These are phyloP conservation scores for Halictus rubicundus DNA, from an alignment of 1,140 invertebrate species.

Conservation along the genomic window DNA sequence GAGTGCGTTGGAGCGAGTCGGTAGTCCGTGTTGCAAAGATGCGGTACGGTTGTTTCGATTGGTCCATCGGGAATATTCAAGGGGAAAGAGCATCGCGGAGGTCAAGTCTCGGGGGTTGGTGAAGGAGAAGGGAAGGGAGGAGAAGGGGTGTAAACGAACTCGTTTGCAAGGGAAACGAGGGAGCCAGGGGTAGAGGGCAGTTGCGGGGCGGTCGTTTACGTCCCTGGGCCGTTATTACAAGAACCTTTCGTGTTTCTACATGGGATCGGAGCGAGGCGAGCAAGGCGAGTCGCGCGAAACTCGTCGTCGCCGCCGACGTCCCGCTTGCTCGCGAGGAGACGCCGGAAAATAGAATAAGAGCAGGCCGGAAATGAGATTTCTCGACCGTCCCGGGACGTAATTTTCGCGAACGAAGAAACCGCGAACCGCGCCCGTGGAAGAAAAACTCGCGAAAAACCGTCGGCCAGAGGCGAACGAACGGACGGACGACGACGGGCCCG, in stretches of 20 bases:
- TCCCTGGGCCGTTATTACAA: slow-evolving; percentile 16
- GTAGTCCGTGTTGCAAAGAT: neutral
- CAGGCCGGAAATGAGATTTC: slow-evolving; percentile 56
- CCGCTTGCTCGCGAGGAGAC: neutral
- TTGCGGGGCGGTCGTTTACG: slow-evolving; percentile 15
- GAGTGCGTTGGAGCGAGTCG: neutral
- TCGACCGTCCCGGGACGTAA: slow-evolving; percentile 17
- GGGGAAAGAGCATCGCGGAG: neutral
- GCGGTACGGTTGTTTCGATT: neutral
- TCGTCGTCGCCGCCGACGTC: no score
- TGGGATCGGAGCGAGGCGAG: neutral
- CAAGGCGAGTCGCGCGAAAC: neutral
- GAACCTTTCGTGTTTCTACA: slow-evolving; percentile 33
- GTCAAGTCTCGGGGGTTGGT: no score
- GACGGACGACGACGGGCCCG: neutral
- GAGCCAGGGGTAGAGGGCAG: no score
- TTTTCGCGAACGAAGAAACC: slow-evolving; percentile 5
- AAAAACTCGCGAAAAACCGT: neutral
- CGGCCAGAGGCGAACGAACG: neutral
- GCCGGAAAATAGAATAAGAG: slow-evolving; percentile 27
- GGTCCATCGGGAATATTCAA: slow-evolving; percentile 4
- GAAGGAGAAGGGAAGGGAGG: no score
- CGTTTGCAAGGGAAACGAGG: slow-evolving; percentile 45
- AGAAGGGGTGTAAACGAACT: slow-evolving; percentile 4
- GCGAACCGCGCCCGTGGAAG: neutral